phyloP scores from a whole-genome alignment of 2,888 invertebrate species.

The Chymomyza fuscimana region DNA sequence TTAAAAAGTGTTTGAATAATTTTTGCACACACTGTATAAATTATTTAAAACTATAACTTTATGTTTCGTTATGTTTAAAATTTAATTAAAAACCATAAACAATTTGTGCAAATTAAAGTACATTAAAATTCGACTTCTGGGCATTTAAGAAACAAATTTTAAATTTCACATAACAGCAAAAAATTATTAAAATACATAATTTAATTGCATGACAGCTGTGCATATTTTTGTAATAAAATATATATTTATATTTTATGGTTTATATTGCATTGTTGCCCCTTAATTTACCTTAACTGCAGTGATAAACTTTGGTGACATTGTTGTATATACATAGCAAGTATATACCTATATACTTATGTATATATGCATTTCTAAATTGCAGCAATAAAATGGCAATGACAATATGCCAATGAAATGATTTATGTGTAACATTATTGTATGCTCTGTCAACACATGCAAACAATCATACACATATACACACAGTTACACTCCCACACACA shows the following conservation, averaged over 20 bases:
- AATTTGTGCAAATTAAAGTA: neutral
- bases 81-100: too few relatives aligned
- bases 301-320: neutral
- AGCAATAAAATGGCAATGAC: slow-evolving; percentile 9
- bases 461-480: neutral
- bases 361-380: slow-evolving; percentile 23
- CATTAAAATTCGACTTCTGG: neutral
- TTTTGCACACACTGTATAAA: too few relatives aligned
- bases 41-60: too few relatives aligned
- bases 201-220: neutral
- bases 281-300: neutral
- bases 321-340: too few relatives aligned
- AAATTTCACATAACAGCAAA: neutral
- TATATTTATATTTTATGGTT: neutral
- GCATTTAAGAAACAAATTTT: neutral
- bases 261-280: neutral
- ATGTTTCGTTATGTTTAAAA: too few relatives aligned
- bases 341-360: neutral
- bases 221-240: neutral
- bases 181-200: neutral
- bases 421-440: slow-evolving; percentile 43
- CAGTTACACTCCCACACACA: too few relatives aligned
- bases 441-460: slow-evolving; percentile 15
- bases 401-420: slow-evolving; percentile 48
- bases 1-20: too few relatives aligned